phyloP scores from a whole-genome alignment of 2,888 invertebrate genomes.

The Drosophila ustulata region DNA sequence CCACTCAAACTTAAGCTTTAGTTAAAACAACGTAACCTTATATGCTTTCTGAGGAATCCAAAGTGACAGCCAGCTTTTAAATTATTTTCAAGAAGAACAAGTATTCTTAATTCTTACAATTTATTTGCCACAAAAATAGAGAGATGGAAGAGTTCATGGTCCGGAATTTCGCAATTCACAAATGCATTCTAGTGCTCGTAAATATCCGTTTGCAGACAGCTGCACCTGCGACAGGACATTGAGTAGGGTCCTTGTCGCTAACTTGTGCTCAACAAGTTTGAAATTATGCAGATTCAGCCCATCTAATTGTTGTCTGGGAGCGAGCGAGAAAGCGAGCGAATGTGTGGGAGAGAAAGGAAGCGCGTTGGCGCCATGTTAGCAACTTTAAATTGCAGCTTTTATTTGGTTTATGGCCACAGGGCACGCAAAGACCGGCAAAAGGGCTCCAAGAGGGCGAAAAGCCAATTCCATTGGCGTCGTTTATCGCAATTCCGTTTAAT shows the following conservation, averaged over 20 bases:
- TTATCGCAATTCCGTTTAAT: constrained; percentile 50
- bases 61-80: not conserved
- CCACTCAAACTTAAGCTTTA: not conserved
- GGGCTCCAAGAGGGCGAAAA: constrained; percentile 20
- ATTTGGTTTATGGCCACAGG: constrained; percentile 45
- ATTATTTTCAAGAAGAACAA: not conserved
- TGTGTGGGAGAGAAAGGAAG: not conserved
- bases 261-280: constrained; percentile 57
- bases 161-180: constrained; percentile 46
- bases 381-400: constrained; percentile 44
- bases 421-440: constrained; percentile 44
- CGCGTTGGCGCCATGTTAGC: constrained; percentile 18
- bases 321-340: not conserved
- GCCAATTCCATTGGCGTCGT: constrained; percentile 34
- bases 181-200: constrained; percentile 48
- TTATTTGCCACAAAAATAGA: not conserved
- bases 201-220: constrained; percentile 30
- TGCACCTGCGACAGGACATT: constrained; percentile 14
- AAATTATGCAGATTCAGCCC: constrained; percentile 48
- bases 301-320: constrained; percentile 51
- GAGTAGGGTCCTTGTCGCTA: constrained; percentile 30
- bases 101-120: not conserved
- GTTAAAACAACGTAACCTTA: not conserved
- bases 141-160: not conserved
- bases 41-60: not conserved